Evolutionary conservation across 2,888 invertebrate genomes (phyloP).

Genomic region (Luperina nickerlii): DNA sequence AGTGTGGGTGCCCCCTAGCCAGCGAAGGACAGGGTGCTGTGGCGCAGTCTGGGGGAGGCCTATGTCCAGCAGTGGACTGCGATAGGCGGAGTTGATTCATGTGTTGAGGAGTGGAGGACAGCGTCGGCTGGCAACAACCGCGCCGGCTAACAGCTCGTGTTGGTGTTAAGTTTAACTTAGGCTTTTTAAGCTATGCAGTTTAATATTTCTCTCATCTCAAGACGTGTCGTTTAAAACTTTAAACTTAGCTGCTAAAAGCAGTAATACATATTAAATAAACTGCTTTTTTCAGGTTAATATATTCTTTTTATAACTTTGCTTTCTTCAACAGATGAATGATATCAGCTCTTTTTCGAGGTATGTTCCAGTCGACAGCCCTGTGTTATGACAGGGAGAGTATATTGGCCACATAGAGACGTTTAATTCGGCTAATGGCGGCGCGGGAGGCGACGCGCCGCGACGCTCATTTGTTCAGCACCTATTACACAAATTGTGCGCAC

Average conservation of each 20-base stretch:
- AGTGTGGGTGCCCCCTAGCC: too few relatives aligned
- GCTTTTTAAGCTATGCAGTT: not conserved
- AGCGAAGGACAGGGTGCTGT: too few relatives aligned
- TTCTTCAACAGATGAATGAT: not conserved
- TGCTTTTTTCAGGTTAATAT: not conserved
- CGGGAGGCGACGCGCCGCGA: conserved; percentile 54
- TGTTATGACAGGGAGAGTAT: conserved; percentile 57
- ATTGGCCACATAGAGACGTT: conserved; percentile 73
- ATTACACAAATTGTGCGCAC: conserved; percentile 50
- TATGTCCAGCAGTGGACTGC: too few relatives aligned
- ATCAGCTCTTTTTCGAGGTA: not conserved
- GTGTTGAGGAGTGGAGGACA: too few relatives aligned
- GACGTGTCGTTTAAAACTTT: not conserved
- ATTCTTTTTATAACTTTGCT: not conserved
- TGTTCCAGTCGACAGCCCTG: conserved; percentile 42
- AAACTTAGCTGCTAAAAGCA: not conserved
- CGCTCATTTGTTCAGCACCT: conserved; percentile 71
- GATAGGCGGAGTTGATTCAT: too few relatives aligned
- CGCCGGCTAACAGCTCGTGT: not conserved
- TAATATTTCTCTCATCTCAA: not conserved
- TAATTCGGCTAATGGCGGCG: conserved; percentile 81
- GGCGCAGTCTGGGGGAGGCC: too few relatives aligned
- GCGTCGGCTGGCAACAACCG: not conserved
- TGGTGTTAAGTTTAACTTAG: not conserved
- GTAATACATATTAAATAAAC: too few relatives aligned